These are phyloP conservation scores for Ophion slaviceki DNA, from an alignment of 2,888 invertebrate genomes.

Conservation along the genomic window DNA sequence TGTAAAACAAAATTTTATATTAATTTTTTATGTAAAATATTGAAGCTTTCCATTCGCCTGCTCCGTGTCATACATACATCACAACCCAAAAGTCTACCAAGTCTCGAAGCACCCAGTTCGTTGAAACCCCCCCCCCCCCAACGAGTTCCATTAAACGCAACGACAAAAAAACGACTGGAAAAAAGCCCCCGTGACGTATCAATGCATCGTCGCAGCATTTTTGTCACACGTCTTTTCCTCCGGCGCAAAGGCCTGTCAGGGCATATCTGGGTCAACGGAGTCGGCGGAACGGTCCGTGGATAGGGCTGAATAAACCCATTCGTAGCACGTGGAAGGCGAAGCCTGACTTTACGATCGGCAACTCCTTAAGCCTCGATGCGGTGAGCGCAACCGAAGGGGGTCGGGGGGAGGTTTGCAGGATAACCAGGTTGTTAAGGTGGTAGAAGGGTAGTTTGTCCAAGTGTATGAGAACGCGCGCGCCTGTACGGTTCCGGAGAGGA, in stretches of 20 bases:
- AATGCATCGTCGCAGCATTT: no score
- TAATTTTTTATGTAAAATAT: no score
- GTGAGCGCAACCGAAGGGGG: background rate
- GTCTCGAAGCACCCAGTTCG: no score
- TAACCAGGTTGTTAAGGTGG: conserved; percentile 18
- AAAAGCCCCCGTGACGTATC: background rate
- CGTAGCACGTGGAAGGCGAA: background rate
- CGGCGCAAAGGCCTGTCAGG: background rate
- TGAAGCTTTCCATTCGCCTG: no score
- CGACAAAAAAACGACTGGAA: background rate
- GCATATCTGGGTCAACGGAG: background rate
- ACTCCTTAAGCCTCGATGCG: background rate
- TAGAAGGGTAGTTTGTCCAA: conserved; percentile 19
- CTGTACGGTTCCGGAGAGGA: conserved; percentile 17
- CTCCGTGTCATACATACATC: no score
- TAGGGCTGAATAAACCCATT: background rate
- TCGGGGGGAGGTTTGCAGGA: background rate
- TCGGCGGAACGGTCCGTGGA: background rate
- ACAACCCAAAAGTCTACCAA: no score
- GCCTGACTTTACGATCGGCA: background rate
- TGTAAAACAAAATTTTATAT: no score
- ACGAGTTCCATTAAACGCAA: no score
- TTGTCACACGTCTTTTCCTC: background rate
- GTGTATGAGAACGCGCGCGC: conserved; percentile 7
- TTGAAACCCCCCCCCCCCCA: no score